A percentile compares a stretch with the other conserved stretches of the same genome.
Conservation (phyloP, 2,797 vertebrate species). For the Tokudaia muenninki region DNA sequence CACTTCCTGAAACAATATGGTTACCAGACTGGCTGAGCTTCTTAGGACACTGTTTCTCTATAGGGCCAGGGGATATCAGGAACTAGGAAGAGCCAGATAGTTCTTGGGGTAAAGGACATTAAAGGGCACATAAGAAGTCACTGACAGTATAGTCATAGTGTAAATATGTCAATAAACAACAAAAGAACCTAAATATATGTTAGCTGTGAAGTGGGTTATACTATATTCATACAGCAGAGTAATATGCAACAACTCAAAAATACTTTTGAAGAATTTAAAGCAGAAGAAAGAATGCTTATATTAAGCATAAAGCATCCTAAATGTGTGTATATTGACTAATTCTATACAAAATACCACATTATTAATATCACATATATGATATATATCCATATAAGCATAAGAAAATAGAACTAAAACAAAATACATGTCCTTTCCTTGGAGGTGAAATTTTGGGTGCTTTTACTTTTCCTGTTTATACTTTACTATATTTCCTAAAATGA, state of each 20-base stretch:
- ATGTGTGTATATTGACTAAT: not conserved
- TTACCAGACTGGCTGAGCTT: not conserved
- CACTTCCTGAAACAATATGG: conserved; percentile 90
- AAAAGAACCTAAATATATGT: not conserved
- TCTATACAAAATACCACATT: not conserved
- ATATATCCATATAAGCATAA: not conserved
- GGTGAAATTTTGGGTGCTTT: not conserved
- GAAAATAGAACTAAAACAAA: conserved; percentile 20
- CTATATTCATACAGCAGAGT: not conserved
- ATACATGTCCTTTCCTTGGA: conserved; percentile 32
- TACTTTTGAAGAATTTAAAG: conserved; percentile 12
- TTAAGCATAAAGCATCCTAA: not conserved
- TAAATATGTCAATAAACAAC: not conserved
- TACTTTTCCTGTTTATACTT: conserved; percentile 34
- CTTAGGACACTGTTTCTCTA: not conserved
- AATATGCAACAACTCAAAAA: not conserved
- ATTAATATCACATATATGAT: not conserved
- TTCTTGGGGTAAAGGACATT: not conserved
- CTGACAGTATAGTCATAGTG: not conserved
- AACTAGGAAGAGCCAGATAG: not conserved
- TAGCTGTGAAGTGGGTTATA: not conserved
- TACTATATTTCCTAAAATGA: conserved; percentile 34
- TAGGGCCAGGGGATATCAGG: not conserved
- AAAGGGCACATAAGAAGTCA: not conserved
- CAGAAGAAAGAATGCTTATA: not conserved